Evolutionary conservation across 2,113 vertebrate species (phyloP).

Genomic region (Myiozetetes cayanensis): DNA sequence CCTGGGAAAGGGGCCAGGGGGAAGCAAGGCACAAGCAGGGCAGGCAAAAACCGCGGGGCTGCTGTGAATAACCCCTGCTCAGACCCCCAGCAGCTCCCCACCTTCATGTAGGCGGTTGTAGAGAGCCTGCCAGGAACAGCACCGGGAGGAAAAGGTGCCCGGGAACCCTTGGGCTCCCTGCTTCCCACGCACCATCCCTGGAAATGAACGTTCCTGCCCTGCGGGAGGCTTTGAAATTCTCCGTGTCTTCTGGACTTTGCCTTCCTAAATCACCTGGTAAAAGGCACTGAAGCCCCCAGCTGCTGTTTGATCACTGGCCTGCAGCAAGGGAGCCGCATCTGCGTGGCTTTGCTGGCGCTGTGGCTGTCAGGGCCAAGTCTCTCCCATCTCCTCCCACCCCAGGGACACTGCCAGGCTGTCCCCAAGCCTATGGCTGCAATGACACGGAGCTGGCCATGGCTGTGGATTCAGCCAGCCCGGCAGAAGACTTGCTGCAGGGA

Average conservation of each 20-base stretch:
- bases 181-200: neutral
- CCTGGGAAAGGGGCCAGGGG: conserved; percentile 41
- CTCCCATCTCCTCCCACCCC: neutral
- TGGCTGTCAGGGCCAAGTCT: neutral
- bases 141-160: neutral
- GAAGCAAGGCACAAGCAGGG: conserved; percentile 46
- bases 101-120: fast-evolving
- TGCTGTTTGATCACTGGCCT: neutral
- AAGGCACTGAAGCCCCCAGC: neutral
- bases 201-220: neutral
- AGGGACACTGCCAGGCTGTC: neutral
- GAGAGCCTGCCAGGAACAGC: neutral
- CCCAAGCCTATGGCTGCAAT: neutral
- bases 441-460: neutral
- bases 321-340: neutral
- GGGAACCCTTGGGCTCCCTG: neutral
- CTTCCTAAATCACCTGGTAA: neutral
- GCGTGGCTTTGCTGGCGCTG: neutral
- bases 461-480: neutral
- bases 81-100: neutral
- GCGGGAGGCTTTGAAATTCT: neutral
- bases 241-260: neutral
- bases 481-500: neutral
- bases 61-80: neutral
- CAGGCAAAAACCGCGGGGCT: neutral